A percentile compares a stretch with the other conserved stretches of the same genome.
These are phyloP conservation scores for Neolamprologus sp. DNA, from an alignment of 2,113 vertebrate genomes.

Conservation along the genomic window DNA sequence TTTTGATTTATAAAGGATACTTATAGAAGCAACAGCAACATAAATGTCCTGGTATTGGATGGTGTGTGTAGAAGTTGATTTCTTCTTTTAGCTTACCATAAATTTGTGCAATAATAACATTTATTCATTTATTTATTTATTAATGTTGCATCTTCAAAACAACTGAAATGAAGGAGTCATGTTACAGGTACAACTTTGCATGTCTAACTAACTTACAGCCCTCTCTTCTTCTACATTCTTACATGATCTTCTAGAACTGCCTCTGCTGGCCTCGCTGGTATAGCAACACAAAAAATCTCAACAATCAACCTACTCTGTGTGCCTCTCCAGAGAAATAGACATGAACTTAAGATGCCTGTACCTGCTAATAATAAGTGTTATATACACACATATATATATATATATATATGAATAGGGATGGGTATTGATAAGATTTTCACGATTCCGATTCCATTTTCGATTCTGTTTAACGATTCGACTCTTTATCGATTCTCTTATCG, in stretches of 20 bases:
- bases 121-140: background rate
- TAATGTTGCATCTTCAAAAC: background rate
- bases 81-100: background rate
- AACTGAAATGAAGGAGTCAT: background rate
- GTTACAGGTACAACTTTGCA: background rate
- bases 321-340: background rate
- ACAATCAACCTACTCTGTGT: background rate
- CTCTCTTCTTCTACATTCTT: background rate
- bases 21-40: background rate
- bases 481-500: no score
- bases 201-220: background rate
- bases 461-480: no score
- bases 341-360: background rate
- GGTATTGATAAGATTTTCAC: no score
- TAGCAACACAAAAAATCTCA: background rate
- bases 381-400: background rate
- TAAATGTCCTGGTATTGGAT: background rate
- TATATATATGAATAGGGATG: no score
- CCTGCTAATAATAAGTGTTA: background rate
- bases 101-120: background rate
- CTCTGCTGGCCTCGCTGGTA: background rate
- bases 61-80: background rate
- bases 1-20: background rate
- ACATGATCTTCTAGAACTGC: background rate
- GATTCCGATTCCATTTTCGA: no score